phyloP scores from a whole-genome alignment of 2,888 invertebrate species.

The Acanthosepion lycidas region DNA sequence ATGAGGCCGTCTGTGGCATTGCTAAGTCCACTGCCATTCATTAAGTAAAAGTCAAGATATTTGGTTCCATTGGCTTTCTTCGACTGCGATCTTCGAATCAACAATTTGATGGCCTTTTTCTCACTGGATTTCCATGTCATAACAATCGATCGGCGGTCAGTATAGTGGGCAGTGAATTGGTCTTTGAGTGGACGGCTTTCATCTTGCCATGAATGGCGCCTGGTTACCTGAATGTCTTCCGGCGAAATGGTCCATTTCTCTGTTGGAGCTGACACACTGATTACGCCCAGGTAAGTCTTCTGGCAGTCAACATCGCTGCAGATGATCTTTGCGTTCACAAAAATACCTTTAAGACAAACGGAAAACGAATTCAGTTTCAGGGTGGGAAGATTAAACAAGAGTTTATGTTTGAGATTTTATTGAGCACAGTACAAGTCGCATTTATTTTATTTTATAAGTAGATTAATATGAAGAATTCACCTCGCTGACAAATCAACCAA shows the following conservation, averaged over 20 bases:
- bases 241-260: background rate
- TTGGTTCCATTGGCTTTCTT: background rate
- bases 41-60: background rate
- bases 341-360: background rate
- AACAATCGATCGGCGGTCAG: background rate
- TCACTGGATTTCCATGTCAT: background rate
- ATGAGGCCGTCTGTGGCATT: background rate
- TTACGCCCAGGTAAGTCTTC: background rate
- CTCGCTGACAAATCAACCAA: no score
- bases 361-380: no score
- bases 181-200: background rate
- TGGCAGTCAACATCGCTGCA: background rate
- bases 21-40: background rate
- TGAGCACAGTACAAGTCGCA: no score
- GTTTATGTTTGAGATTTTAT: no score
- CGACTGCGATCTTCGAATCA: background rate
- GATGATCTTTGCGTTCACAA: background rate
- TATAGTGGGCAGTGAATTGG: background rate
- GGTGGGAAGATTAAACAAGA: no score
- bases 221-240: background rate
- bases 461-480: no score
- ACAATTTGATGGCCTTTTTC: background rate
- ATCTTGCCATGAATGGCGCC: background rate
- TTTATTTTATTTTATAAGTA: no score
- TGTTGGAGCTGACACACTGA: background rate